phyloP scores from a whole-genome alignment of 2,113 vertebrate species.

The Haemorhous mexicanus region DNA sequence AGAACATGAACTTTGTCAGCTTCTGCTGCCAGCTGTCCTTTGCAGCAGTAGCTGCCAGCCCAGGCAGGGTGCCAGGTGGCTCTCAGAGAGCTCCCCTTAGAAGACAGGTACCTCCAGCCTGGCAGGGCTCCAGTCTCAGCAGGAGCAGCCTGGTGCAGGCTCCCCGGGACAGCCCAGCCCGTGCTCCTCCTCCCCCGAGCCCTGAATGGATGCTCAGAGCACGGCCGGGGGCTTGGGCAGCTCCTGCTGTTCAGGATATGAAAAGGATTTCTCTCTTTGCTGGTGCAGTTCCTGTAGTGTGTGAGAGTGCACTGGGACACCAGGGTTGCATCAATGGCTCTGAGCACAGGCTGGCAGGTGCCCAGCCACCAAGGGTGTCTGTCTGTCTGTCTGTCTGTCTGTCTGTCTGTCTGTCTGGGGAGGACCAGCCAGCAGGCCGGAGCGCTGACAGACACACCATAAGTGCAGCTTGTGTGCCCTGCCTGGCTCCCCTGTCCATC shows the following conservation, averaged over 20 bases:
- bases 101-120: neutral
- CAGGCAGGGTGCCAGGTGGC: neutral
- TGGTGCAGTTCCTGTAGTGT: neutral
- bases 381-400: neutral
- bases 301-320: neutral
- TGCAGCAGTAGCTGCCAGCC: neutral
- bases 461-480: neutral
- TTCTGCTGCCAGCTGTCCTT: neutral
- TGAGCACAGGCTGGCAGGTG: neutral
- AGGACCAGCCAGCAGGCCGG: neutral
- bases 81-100: neutral
- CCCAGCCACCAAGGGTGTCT: neutral
- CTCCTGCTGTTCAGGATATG: neutral
- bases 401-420: neutral
- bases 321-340: neutral
- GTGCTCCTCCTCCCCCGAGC: neutral
- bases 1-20: neutral
- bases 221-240: neutral
- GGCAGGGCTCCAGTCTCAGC: neutral
- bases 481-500: neutral
- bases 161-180: neutral
- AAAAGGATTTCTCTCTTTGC: neutral
- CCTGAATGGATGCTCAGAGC: neutral
- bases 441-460: rapidly evolving
- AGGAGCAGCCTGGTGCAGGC: neutral